Evolutionary conservation across 64 coral and sea anemone species (phyloP).

Genomic region (Stichodactyla helianthus): DNA sequence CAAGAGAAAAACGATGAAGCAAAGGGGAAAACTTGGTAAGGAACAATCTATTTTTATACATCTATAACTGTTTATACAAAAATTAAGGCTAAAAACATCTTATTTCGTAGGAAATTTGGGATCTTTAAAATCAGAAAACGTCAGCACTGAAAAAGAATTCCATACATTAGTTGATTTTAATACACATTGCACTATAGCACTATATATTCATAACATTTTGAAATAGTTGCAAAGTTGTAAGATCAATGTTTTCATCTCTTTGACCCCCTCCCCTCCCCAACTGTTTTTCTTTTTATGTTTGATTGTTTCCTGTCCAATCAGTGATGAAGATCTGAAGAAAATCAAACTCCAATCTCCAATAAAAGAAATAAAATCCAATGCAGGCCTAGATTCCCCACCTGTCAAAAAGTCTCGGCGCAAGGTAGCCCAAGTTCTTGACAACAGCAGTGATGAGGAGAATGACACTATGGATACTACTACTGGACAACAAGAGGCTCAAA

Average conservation of each 20-base stretch:
- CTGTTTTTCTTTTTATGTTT: not conserved
- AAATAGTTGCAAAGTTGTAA: not conserved
- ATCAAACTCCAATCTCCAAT: constrained; percentile 21
- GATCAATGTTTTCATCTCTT: not conserved
- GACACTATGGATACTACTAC: not conserved
- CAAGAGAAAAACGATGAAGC: not conserved
- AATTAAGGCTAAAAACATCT: too few relatives aligned
- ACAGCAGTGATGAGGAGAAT: constrained; percentile 62
- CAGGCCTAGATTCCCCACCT: constrained; percentile 37
- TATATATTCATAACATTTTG: not conserved
- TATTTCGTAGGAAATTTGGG: too few relatives aligned
- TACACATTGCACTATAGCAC: not conserved
- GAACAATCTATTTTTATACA: not conserved
- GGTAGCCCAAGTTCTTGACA: constrained; percentile 42
- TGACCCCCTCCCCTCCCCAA: not conserved
- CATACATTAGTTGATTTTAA: too few relatives aligned
- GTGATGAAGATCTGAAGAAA: not conserved
- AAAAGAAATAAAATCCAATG: not conserved
- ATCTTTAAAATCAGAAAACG: too few relatives aligned
- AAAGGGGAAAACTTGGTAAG: not conserved
- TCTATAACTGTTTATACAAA: not conserved
- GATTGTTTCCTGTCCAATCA: not conserved
- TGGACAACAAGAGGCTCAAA: not conserved
- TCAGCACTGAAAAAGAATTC: too few relatives aligned
- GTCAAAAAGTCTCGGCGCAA: constrained; percentile 46